Evolutionary conservation across 2,888 invertebrate genomes (phyloP).

Genomic region (Amitus sp.): DNA sequence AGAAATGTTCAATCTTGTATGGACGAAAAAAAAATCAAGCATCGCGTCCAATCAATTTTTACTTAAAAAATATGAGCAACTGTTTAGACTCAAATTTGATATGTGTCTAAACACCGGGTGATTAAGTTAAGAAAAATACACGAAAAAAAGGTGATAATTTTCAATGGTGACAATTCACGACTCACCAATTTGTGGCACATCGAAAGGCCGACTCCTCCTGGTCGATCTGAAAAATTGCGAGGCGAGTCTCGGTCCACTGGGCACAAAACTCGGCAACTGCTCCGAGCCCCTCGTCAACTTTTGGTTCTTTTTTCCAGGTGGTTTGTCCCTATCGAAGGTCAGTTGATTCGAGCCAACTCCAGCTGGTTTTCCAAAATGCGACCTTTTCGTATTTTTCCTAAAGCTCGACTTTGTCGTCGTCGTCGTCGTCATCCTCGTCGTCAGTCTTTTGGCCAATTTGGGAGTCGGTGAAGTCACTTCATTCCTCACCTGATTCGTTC

Average conservation of each 20-base stretch:
- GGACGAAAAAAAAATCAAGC: too few species aligned
- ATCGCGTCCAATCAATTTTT: too few species aligned
- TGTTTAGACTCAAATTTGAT: too few species aligned
- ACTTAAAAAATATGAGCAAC: too few species aligned
- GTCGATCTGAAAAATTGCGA: slow-evolving; percentile 81
- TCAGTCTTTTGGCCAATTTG: slow-evolving; percentile 34
- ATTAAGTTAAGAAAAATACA: background rate
- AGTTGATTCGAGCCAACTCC: slow-evolving; percentile 41
- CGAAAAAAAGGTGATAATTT: too few species aligned
- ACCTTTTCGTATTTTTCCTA: background rate
- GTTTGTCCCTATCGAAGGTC: slow-evolving; percentile 44
- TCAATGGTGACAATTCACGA: too few species aligned
- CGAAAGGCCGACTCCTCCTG: slow-evolving; percentile 73
- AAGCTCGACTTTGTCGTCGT: too few species aligned
- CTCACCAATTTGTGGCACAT: slow-evolving; percentile 87
- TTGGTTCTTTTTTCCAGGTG: slow-evolving; percentile 46
- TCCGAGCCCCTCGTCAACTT: slow-evolving; percentile 26
- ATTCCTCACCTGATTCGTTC: slow-evolving; percentile 6
- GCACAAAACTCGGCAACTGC: slow-evolving; percentile 60
- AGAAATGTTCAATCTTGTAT: too few species aligned
- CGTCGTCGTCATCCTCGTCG: too few species aligned
- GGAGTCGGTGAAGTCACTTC: slow-evolving; percentile 17
- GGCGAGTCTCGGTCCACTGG: slow-evolving; percentile 69
- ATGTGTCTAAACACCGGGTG: too few species aligned
- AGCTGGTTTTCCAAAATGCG: slow-evolving; percentile 11